phyloP scores from a whole-genome alignment of 2,113 vertebrate species.

The Leuciscus idus region DNA sequence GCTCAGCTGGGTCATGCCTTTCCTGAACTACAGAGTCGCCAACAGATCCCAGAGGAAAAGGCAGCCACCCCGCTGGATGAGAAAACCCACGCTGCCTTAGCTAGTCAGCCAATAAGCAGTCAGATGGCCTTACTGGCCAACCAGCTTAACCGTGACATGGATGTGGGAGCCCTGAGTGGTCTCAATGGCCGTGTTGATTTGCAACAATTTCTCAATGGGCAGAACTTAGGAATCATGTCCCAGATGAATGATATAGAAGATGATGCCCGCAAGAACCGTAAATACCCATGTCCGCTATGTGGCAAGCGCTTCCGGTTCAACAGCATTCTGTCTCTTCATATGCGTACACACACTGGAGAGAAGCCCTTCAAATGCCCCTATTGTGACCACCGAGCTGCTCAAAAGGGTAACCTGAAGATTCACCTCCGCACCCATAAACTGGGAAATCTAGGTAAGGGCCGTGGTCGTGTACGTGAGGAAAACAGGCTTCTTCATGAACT shows the following conservation, averaged over 20 bases:
- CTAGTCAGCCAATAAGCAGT: conserved; percentile 92
- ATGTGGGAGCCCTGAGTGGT: conserved; percentile 80
- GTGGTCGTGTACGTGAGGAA: conserved; percentile 94
- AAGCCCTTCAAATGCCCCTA: conserved; percentile 99
- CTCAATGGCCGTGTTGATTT: conserved; percentile 94
- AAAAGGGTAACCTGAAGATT: conserved; percentile 98
- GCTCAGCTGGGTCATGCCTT: conserved; percentile 97
- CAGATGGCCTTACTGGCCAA: conserved; percentile 96
- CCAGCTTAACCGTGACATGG: conserved; percentile 93
- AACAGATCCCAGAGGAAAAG: conserved; percentile 92
- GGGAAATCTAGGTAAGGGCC: conserved; percentile 95
- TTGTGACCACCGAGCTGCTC: conserved; percentile 96
- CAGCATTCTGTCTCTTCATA: conserved; percentile 98
- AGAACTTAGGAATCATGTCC: conserved; percentile 98
- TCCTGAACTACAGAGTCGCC: conserved; percentile 89
- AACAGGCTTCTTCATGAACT: conserved; percentile 95
- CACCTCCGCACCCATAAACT: conserved; percentile 98
- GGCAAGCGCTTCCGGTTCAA: conserved; percentile 99
- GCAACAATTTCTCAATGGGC: conserved; percentile 97
- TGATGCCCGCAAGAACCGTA: conserved; percentile 94
- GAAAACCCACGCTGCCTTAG: conserved; percentile 88
- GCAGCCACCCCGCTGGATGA: conserved; percentile 85
- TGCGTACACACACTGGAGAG: conserved; percentile 98
- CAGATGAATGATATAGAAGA: conserved; percentile 99
- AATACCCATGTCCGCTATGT: conserved; percentile 95